These are phyloP conservation scores for Dicrurus megarhynchus DNA, from an alignment of 2,113 vertebrate genomes.

Conservation along the genomic window DNA sequence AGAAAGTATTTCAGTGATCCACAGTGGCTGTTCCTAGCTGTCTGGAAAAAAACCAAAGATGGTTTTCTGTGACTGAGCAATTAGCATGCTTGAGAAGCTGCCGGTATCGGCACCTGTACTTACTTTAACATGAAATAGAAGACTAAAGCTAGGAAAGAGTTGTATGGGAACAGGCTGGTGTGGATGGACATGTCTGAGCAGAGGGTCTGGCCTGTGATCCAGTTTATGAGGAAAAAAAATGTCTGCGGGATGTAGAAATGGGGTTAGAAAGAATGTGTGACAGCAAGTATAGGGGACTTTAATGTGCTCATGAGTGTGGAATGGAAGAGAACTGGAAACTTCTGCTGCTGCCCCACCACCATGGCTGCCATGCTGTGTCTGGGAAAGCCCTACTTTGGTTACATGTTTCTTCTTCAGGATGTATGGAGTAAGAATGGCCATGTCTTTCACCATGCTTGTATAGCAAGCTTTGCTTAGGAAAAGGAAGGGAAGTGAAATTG, in stretches of 20 bases:
- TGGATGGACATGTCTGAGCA: background rate
- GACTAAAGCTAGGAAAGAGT: background rate
- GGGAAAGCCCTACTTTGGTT: background rate
- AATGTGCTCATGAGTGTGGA: fast-evolving
- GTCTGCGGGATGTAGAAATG: background rate
- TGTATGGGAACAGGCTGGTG: background rate
- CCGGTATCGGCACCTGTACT: background rate
- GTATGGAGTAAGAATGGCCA: fast-evolving
- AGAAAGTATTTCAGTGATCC: background rate
- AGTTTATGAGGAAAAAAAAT: background rate
- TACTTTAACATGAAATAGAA: background rate
- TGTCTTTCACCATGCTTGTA: background rate
- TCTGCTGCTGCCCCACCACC: background rate
- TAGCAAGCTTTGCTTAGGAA: background rate
- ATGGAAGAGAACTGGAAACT: background rate
- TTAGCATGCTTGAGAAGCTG: background rate
- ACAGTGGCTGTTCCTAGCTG: background rate
- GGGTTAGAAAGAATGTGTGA: background rate
- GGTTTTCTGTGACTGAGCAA: background rate
- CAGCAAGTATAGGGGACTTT: background rate
- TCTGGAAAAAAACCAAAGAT: background rate
- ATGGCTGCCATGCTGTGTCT: background rate
- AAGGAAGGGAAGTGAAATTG: background rate
- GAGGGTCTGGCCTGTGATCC: background rate
- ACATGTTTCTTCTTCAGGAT: background rate